Evolutionary conservation across 2,797 vertebrate species (phyloP).

Genomic region (Propithecus perrieri): DNA sequence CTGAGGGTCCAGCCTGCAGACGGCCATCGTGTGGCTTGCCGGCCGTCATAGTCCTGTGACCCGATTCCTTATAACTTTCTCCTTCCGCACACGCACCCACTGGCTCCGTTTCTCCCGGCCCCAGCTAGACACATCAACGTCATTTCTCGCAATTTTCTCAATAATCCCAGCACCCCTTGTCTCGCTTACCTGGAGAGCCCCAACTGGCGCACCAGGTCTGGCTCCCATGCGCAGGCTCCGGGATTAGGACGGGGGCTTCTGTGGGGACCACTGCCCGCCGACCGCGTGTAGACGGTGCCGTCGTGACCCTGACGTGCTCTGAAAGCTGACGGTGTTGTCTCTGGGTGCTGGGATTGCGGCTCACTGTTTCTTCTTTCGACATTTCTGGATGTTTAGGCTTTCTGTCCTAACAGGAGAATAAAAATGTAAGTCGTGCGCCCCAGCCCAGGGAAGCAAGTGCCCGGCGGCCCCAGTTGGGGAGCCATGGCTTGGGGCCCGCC

Average conservation of each 20-base stretch:
- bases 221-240: neutral
- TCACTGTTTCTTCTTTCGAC: neutral
- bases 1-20: too few species aligned
- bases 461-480: accelerated
- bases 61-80: too few species aligned
- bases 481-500: neutral
- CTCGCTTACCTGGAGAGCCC: neutral
- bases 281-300: accelerated
- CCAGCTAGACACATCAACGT: too few species aligned
- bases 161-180: accelerated
- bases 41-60: too few species aligned
- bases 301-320: neutral
- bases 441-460: neutral
- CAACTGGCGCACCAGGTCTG: accelerated
- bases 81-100: accelerated
- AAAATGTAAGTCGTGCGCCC: accelerated
- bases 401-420: neutral
- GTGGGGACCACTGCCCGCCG: too few species aligned
- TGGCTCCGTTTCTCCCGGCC: neutral
- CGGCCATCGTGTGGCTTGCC: too few species aligned
- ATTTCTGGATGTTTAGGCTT: neutral
- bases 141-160: too few species aligned
- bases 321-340: neutral
- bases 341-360: neutral
- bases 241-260: neutral